Evolutionary conservation across 2,797 vertebrate species (phyloP), one percentile per base, ranked within the genome.

Genomic region (Chaunax sp.): DNA sequence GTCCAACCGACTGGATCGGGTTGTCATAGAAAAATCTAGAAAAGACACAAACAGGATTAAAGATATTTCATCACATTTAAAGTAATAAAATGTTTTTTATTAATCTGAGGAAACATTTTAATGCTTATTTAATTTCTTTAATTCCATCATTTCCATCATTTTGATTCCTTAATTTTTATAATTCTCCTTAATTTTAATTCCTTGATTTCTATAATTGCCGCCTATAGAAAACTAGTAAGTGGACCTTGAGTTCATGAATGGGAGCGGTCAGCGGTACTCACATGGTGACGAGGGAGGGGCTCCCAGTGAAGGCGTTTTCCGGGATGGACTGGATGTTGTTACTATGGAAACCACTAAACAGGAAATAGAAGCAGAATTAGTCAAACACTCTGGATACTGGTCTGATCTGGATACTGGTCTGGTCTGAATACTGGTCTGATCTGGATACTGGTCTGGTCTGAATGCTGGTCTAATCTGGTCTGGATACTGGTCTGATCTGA

Each of bases 271-370:
- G 52, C 3, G 65, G 50, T 67, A 94, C 96, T 91, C 92, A 98
- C 97, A 98, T 95, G 87, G 96, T 96, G 82, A 94, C 93, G 71
- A 98, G 95, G 9, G 95, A 95, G 10, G 97, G 96, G 87, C 98
- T 98, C 59, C 96, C 95, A 37, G 91, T 91, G 89, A 98, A 98
- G 64, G 97, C 96, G 38, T 94, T 93, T 63, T 97, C 96, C 0
- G 97, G 97, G 86, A 98, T 98, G 2, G 94, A 95, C 83, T 92
- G 95, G 90, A 98, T 97, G 85, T 95, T 96, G 92, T 98, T 98
- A 81, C 95, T 98, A 65, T 98, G 97, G 91, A 98, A 98, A 85
- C 95, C 95, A 75, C 97, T 98, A 82, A 40, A 89, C 87, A 84
- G 41, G 81, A 85, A 80, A 43, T 14, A 84, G 23, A 45, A 59